Percentiles rank a stretch among this genome's conserved stretches.
Evolutionary conservation across 2,888 invertebrate genomes (phyloP).

Genomic region (Callosobruchus maculatus): DNA sequence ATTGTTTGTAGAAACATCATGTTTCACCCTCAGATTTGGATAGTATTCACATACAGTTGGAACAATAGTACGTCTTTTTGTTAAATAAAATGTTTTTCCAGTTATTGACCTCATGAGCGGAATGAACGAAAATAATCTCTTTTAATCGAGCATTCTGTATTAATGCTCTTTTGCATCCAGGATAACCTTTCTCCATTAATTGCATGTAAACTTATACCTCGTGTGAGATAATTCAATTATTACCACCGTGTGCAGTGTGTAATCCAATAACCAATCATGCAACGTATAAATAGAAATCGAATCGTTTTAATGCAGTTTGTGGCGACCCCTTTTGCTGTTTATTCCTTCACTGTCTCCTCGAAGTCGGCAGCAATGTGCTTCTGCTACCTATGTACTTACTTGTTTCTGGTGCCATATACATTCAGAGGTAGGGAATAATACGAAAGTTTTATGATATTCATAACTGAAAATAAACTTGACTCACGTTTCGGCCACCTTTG

Average conservation of each 20-base stretch:
- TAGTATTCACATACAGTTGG: no score
- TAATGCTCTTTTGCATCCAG: no score
- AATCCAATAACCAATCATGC: background rate
- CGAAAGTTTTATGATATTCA: background rate
- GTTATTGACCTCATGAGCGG: no score
- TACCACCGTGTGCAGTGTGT: background rate
- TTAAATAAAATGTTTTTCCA: no score
- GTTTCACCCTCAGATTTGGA: no score
- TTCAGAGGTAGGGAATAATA: constrained; percentile 2
- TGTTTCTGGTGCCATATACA: constrained; percentile 11
- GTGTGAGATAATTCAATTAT: background rate
- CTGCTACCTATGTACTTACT: constrained; percentile 15
- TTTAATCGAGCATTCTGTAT: no score
- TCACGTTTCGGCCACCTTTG: no score
- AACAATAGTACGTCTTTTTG: no score
- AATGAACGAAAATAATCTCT: no score
- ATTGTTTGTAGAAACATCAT: no score
- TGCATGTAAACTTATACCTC: background rate
- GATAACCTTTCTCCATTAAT: background rate
- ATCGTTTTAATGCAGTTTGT: background rate
- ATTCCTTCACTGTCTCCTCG: background rate
- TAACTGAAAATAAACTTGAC: background rate
- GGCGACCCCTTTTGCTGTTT: background rate
- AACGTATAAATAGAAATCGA: background rate
- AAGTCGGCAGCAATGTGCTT: constrained; percentile 14